phyloP scores from a whole-genome alignment of 30 jellyfish, hydroid and myxozoan genomes.

The Catostylus mosaicus region DNA sequence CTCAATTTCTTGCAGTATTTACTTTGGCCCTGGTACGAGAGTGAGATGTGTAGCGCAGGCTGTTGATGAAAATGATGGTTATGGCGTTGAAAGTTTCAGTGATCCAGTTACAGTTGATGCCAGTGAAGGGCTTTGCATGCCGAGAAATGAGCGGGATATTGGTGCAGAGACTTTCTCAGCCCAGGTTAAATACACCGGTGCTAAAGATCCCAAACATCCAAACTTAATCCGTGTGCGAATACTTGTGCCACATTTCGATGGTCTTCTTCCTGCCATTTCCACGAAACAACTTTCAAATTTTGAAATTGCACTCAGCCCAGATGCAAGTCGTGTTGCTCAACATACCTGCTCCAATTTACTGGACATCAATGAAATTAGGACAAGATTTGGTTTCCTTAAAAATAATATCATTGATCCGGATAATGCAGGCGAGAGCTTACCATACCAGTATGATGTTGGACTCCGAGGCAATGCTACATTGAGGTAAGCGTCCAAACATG shows the following conservation, averaged over 20 bases:
- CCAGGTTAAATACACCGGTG: slow-evolving; percentile 96
- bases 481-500: slow-evolving; percentile 57
- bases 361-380: slow-evolving; percentile 76
- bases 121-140: slow-evolving; percentile 91
- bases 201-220: slow-evolving; percentile 79
- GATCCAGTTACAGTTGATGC: slow-evolving; percentile 70
- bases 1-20: slow-evolving; percentile 62
- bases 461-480: slow-evolving; percentile 86
- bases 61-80: slow-evolving; percentile 72
- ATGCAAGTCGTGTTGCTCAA: slow-evolving; percentile 90
- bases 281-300: slow-evolving; percentile 84
- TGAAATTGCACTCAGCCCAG: slow-evolving; percentile 88
- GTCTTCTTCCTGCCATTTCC: slow-evolving; percentile 92
- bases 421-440: slow-evolving; percentile 71
- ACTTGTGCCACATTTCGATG: slow-evolving; percentile 94
- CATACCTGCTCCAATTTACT: slow-evolving; percentile 92
- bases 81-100: slow-evolving; percentile 92
- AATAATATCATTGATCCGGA: slow-evolving; percentile 56
- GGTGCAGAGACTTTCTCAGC: slow-evolving; percentile 97
- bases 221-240: slow-evolving; percentile 84
- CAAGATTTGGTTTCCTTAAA: slow-evolving; percentile 76
- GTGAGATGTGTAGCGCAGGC: slow-evolving; percentile 97
- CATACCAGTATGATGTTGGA: slow-evolving; percentile 76
- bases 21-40: slow-evolving; percentile 92
- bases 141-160: slow-evolving; percentile 82